Conservation (phyloP, 2,113 vertebrate genomes). For the Pedetes capensis region DNA sequence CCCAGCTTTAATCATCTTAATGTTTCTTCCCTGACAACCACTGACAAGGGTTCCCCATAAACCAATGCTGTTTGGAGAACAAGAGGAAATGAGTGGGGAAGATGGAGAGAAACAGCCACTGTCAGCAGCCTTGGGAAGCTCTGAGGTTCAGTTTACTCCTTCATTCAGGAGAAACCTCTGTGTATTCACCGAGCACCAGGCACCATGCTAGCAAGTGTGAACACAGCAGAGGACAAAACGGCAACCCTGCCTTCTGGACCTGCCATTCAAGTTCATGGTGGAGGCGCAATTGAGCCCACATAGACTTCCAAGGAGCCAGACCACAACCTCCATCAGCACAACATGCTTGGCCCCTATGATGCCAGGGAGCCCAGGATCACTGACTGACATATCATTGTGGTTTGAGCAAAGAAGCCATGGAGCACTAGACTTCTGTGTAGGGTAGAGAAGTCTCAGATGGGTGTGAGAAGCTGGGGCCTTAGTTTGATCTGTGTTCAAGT, state of each 20-base stretch:
- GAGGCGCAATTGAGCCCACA: not conserved
- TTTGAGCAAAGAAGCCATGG: not conserved
- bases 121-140: not conserved
- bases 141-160: not conserved
- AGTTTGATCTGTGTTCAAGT: not conserved
- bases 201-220: not conserved
- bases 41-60: not conserved
- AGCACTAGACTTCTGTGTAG: not conserved
- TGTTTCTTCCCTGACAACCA: constrained; percentile 4
- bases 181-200: not conserved
- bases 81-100: not conserved
- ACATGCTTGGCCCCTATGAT: fast-evolving
- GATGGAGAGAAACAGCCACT: not conserved
- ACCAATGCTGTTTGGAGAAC: not conserved
- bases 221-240: not conserved
- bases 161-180: not conserved
- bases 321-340: not conserved
- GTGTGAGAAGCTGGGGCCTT: too few relatives aligned
- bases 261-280: not conserved
- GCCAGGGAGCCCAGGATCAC: not conserved
- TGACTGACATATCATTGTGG: not conserved
- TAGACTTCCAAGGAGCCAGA: too few relatives aligned
- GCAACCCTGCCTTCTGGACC: not conserved
- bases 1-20: constrained; percentile 38
- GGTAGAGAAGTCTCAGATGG: not conserved